These are phyloP conservation scores for Cataglyphis cursor DNA, from an alignment of 2,888 invertebrate species.

Conservation along the genomic window DNA sequence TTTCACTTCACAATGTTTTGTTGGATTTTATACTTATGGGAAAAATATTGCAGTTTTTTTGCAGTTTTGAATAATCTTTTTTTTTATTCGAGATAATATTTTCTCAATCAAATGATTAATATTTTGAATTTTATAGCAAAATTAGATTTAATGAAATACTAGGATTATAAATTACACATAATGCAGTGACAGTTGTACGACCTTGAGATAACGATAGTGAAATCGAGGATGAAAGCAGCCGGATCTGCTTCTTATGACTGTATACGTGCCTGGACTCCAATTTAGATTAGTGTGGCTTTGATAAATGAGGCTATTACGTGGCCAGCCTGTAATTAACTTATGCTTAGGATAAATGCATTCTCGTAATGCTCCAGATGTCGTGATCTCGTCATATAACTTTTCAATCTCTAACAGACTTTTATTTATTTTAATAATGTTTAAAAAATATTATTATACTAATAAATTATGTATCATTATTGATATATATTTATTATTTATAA, in stretches of 20 bases:
- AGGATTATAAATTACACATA: neutral
- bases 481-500: neutral
- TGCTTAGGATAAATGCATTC: slow-evolving; percentile 55
- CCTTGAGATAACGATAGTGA: neutral
- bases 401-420: neutral
- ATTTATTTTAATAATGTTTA: neutral
- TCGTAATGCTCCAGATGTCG: slow-evolving; percentile 56
- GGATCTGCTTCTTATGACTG: slow-evolving; percentile 6
- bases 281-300: slow-evolving; percentile 62
- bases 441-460: neutral
- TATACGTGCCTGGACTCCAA: slow-evolving; percentile 21
- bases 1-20: neutral
- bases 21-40: neutral
- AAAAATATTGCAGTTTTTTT: neutral
- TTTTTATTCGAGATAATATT: neutral
- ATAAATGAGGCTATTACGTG: slow-evolving; percentile 66
- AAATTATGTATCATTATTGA: neutral
- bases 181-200: neutral
- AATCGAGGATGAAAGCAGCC: slow-evolving; percentile 7
- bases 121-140: neutral
- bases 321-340: slow-evolving; percentile 62
- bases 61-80: neutral
- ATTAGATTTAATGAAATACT: neutral
- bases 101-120: neutral
- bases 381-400: slow-evolving; percentile 7